Conservation (phyloP, 2,113 vertebrate genomes). For the Clupea harengus region DNA sequence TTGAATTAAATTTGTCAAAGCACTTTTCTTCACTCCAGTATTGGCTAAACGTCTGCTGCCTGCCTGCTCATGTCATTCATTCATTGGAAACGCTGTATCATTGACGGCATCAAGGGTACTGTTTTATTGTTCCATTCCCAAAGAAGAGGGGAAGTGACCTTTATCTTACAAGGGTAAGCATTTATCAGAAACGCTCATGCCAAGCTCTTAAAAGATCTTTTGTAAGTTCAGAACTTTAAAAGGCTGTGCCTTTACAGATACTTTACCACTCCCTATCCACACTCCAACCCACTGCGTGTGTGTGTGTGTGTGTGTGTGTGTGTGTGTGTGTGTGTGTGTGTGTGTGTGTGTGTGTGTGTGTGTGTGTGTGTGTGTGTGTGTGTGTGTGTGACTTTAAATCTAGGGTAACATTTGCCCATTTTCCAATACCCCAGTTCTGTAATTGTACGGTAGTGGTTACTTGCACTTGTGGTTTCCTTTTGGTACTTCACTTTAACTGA, state of each 20-base stretch:
- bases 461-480: background rate
- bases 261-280: background rate
- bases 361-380: background rate
- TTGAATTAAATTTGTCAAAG: constrained; percentile 32
- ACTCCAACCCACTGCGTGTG: background rate
- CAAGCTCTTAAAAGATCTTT: constrained; percentile 14
- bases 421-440: background rate
- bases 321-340: background rate
- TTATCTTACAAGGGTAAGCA: constrained; percentile 19
- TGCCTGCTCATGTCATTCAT: constrained; percentile 11
- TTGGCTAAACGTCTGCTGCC: constrained; percentile 29
- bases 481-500: constrained; percentile 1
- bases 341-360: background rate
- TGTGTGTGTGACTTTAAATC: background rate
- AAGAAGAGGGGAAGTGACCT: constrained; percentile 33
- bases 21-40: constrained; percentile 23
- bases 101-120: constrained; percentile 18
- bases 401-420: background rate
- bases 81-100: constrained; percentile 17
- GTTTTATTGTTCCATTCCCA: constrained; percentile 22
- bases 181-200: constrained; percentile 16
- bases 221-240: constrained; percentile 16
- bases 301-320: background rate
- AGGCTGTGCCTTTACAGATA: background rate
- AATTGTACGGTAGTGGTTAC: background rate